phyloP scores from a whole-genome alignment of 1,140 invertebrate genomes.

The Magallana ariakensis region DNA sequence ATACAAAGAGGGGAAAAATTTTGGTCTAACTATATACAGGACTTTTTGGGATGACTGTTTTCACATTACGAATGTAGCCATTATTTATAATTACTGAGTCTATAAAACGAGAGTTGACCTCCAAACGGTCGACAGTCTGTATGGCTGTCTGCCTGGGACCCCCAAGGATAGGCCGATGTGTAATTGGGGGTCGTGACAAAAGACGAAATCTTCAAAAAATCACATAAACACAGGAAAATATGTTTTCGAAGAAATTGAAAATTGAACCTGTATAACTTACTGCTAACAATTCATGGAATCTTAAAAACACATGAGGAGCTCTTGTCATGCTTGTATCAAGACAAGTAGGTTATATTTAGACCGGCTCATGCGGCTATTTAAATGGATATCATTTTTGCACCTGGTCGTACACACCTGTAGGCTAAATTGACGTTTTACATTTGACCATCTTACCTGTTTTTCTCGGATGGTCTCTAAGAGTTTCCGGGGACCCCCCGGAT shows the following conservation, averaged over 20 bases:
- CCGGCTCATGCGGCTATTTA: slow-evolving; percentile 4
- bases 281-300: background rate
- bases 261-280: background rate
- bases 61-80: background rate
- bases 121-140: background rate
- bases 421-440: slow-evolving; percentile 16
- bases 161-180: background rate
- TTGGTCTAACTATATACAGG: background rate
- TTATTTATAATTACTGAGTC: background rate
- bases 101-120: no score
- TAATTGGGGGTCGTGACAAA: background rate
- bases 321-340: slow-evolving; percentile 26
- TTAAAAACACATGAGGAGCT: background rate
- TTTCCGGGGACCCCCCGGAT: slow-evolving; percentile 37
- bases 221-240: background rate
- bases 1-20: background rate
- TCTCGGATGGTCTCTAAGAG: slow-evolving; percentile 40
- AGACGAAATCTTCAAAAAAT: background rate
- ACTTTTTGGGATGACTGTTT: background rate
- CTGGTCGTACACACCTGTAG: slow-evolving; percentile 26
- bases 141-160: background rate
- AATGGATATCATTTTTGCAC: slow-evolving; percentile 16
- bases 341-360: slow-evolving; percentile 14
- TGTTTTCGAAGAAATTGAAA: background rate
- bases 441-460: slow-evolving; percentile 49